Percentiles rank a stretch among this genome's conserved stretches.
Conservation (phyloP, 2,888 invertebrate genomes). For the Parasteatoda lunata region DNA sequence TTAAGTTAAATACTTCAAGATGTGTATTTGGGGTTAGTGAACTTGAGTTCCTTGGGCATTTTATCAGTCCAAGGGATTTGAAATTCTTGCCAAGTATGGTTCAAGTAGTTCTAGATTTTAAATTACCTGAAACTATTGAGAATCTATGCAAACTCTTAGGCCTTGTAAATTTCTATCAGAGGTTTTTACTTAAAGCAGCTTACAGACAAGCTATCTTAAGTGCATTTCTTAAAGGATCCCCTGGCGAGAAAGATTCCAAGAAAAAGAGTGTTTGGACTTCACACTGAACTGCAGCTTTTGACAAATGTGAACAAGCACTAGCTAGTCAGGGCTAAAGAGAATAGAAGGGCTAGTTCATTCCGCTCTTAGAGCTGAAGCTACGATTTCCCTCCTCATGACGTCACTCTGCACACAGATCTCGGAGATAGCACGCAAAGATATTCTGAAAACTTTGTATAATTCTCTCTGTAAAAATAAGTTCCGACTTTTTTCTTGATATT, state of each 20-base stretch:
- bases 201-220: neutral
- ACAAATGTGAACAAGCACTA: neutral
- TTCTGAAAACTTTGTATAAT: no score
- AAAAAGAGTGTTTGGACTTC: neutral
- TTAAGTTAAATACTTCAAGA: neutral
- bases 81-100: neutral
- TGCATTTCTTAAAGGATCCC: neutral
- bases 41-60: conserved; percentile 2
- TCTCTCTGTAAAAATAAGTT: no score
- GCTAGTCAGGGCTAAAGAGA: neutral
- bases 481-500: no score
- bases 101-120: neutral
- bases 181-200: neutral
- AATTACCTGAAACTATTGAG: conserved; percentile 5
- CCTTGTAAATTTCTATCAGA: conserved; percentile 12
- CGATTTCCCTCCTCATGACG: no score
- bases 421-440: no score
- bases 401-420: no score
- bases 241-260: neutral
- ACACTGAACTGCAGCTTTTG: neutral
- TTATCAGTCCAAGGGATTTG: conserved; percentile 6
- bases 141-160: neutral
- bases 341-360: no score
- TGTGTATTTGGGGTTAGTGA: neutral
- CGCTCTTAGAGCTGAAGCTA: no score